Percentiles rank a stretch among this genome's conserved stretches.
Evolutionary conservation across 92 coral and sea anemone genomes (phyloP).

Genomic region (Palythoa grandis): DNA sequence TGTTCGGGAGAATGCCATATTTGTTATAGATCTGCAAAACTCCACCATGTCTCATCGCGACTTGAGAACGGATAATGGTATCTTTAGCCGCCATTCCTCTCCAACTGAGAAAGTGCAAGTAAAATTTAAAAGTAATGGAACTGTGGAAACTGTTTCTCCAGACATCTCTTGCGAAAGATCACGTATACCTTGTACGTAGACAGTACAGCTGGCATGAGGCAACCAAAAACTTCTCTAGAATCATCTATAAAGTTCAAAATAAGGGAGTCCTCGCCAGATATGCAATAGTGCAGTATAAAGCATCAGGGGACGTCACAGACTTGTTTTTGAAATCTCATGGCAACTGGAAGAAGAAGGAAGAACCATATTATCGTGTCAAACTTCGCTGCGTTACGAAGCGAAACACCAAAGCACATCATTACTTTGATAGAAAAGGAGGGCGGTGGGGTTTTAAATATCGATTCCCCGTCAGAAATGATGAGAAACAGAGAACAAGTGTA

Average conservation of each 20-base stretch:
- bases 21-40: slow-evolving; percentile 40
- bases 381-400: slow-evolving; percentile 33
- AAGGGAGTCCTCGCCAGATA: slow-evolving; percentile 34
- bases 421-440: slow-evolving; percentile 31
- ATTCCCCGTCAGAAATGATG: slow-evolving; percentile 30
- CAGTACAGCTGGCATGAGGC: slow-evolving; percentile 68
- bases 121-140: slow-evolving; percentile 5
- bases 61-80: slow-evolving; percentile 48
- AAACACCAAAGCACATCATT: slow-evolving; percentile 37
- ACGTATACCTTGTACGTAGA: slow-evolving; percentile 40
- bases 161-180: slow-evolving; percentile 3
- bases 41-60: slow-evolving; percentile 30
- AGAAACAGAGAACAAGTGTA: slow-evolving; percentile 57
- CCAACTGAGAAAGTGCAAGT: slow-evolving; percentile 39
- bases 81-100: slow-evolving; percentile 46
- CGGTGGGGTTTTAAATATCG: slow-evolving; percentile 43
- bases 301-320: slow-evolving; percentile 5
- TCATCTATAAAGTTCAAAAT: slow-evolving; percentile 53
- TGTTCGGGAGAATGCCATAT: slow-evolving; percentile 45
- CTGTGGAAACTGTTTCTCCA: slow-evolving; percentile 4
- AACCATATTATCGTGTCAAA: slow-evolving; percentile 49
- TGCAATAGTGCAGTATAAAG: slow-evolving; percentile 67
- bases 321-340: slow-evolving; percentile 44
- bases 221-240: slow-evolving; percentile 31
- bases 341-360: slow-evolving; percentile 37